Conservation (phyloP, 2,888 invertebrate genomes). For the Blastobasis adustella region DNA sequence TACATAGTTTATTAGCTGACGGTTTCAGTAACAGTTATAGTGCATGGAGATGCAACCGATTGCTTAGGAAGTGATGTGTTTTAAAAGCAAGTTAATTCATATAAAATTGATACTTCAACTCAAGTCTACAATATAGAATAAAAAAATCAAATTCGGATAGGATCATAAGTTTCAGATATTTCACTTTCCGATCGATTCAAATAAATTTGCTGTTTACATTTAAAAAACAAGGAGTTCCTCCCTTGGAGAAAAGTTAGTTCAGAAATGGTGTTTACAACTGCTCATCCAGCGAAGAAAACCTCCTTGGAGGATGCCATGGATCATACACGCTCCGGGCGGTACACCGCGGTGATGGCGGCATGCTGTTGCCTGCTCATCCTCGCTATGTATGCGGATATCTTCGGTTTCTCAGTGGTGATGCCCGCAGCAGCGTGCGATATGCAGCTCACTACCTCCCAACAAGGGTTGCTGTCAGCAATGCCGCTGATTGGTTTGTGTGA, state of each 20-base stretch:
- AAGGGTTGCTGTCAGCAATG: constrained; percentile 74
- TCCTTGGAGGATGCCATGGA: constrained; percentile 24
- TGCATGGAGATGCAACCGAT: too few relatives aligned
- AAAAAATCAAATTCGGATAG: too few relatives aligned
- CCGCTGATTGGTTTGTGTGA: constrained; percentile 45
- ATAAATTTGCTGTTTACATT: not conserved
- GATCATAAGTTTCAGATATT: not conserved
- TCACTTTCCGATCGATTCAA: not conserved
- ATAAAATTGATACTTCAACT: too few relatives aligned
- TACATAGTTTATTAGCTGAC: too few relatives aligned
- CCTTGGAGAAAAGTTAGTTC: not conserved
- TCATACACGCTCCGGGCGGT: constrained; percentile 75
- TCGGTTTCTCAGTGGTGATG: constrained; percentile 65
- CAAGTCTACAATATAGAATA: too few relatives aligned
- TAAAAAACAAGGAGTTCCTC: not conserved
- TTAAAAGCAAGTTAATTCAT: too few relatives aligned
- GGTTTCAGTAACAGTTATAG: too few relatives aligned
- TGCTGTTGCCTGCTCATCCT: constrained; percentile 67
- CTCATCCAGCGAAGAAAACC: not conserved
- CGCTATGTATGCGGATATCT: constrained; percentile 58
- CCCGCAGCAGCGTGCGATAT: constrained; percentile 83
- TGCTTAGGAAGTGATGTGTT: too few relatives aligned
- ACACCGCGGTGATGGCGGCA: constrained; percentile 74
- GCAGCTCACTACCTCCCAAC: constrained; percentile 73
- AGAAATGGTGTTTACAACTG: not conserved